Evolutionary conservation across 2,797 vertebrate genomes (phyloP).

Genomic region (Mallotus villosus): DNA sequence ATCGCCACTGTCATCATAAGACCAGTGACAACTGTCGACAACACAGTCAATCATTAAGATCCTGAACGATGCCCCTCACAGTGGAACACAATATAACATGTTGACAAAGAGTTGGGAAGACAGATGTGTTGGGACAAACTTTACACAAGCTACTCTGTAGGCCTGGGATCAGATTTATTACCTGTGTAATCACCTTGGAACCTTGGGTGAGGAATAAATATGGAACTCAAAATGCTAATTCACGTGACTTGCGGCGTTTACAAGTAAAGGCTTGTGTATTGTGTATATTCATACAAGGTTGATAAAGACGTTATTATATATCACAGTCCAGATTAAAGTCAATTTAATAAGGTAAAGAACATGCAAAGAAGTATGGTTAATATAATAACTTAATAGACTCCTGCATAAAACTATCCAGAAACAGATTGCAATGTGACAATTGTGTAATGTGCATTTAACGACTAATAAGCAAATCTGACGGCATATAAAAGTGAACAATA

Average conservation of each 20-base stretch:
- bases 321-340: neutral
- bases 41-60: slow-evolving; percentile 17
- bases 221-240: neutral
- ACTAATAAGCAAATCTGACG: slow-evolving; percentile 16
- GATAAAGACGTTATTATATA: neutral
- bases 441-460: slow-evolving; percentile 1
- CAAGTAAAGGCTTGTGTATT: neutral
- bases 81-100: slow-evolving; percentile 4
- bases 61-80: slow-evolving; percentile 1
- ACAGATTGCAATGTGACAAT: slow-evolving; percentile 14
- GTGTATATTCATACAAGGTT: neutral
- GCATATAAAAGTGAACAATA: slow-evolving; percentile 38
- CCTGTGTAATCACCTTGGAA: neutral
- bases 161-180: neutral
- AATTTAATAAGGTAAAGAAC: neutral
- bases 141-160: neutral
- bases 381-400: neutral
- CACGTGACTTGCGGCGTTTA: neutral
- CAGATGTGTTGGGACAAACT: neutral
- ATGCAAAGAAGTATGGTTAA: neutral
- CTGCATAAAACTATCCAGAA: slow-evolving; percentile 1
- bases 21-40: slow-evolving; percentile 25
- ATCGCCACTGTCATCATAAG: slow-evolving; percentile 11
- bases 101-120: neutral
- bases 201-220: neutral